phyloP scores from a whole-genome alignment of 2,888 invertebrate genomes.

The Ryuthela nishihirai region DNA sequence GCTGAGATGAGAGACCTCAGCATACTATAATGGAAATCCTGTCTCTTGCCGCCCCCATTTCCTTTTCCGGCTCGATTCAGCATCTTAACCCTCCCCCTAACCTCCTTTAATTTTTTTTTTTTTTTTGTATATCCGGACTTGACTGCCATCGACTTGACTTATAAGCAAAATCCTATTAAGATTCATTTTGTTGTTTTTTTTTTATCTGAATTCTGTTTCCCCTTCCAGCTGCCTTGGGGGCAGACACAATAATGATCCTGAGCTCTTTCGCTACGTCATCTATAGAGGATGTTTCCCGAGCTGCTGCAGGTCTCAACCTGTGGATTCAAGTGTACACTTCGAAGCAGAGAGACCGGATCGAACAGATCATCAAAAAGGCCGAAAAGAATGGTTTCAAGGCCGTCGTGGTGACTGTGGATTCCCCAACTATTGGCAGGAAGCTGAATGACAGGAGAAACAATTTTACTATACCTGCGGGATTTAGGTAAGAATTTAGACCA shows the following conservation, averaged over 20 bases:
- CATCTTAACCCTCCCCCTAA: too few species aligned
- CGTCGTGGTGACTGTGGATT: slow-evolving; percentile 81
- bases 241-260: slow-evolving; percentile 71
- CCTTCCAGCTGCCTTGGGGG: slow-evolving; percentile 66
- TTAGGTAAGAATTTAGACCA: neutral
- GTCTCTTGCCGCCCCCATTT: too few species aligned
- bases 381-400: slow-evolving; percentile 80
- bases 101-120: too few species aligned
- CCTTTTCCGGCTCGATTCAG: too few species aligned
- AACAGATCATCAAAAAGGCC: slow-evolving; percentile 67
- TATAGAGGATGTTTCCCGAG: slow-evolving; percentile 77
- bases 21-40: too few species aligned
- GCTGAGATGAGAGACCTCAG: too few species aligned
- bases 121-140: too few species aligned
- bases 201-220: neutral
- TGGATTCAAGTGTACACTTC: slow-evolving; percentile 94
- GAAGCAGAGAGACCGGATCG: slow-evolving; percentile 67
- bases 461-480: neutral
- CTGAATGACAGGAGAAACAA: slow-evolving; percentile 51
- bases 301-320: slow-evolving; percentile 69
- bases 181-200: too few species aligned
- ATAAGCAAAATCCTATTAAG: too few species aligned
- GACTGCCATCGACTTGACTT: too few species aligned
- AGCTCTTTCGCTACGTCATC: slow-evolving; percentile 83
- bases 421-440: slow-evolving; percentile 57